Evolutionary conservation across 2,888 invertebrate genomes (phyloP).

Genomic region (Norana najaformis): DNA sequence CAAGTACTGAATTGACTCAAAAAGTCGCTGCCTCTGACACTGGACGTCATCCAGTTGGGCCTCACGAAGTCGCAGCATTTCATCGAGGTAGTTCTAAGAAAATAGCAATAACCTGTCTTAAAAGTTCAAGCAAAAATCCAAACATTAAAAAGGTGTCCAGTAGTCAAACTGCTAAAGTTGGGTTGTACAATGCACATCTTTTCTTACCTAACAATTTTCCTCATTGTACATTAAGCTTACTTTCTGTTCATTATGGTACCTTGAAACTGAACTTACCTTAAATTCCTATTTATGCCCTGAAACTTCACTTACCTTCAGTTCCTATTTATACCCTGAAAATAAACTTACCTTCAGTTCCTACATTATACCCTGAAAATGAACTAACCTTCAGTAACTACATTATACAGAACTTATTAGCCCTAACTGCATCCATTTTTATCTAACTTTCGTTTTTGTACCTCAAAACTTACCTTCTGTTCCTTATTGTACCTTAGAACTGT

Average conservation of each 20-base stretch:
- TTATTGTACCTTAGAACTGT: not conserved
- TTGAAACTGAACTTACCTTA: not conserved
- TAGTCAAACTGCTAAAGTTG: not conserved
- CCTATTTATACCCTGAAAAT: too few species aligned
- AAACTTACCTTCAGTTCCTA: too few species aligned
- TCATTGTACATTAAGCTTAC: too few species aligned
- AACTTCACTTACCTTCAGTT: not conserved
- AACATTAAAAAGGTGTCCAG: too few species aligned
- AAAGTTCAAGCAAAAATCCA: too few species aligned
- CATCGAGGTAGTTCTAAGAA: slow-evolving; percentile 51
- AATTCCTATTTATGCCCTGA: not conserved
- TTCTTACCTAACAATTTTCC: not conserved
- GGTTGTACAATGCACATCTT: not conserved
- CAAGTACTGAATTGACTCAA: slow-evolving; percentile 42
- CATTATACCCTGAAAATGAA: too few species aligned
- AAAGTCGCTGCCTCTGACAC: slow-evolving; percentile 32
- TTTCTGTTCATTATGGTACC: too few species aligned
- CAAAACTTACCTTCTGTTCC: not conserved
- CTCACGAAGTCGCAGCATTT: slow-evolving; percentile 49
- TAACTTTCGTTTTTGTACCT: not conserved
- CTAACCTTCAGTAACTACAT: not conserved
- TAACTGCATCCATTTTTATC: not conserved
- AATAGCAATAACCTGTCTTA: not conserved
- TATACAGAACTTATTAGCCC: too few species aligned
- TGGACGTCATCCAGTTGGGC: slow-evolving; percentile 39